Percentiles rank a stretch among this genome's conserved stretches.
Evolutionary conservation across 2,113 vertebrate genomes (phyloP).

Genomic region (Notiomystis cincta): DNA sequence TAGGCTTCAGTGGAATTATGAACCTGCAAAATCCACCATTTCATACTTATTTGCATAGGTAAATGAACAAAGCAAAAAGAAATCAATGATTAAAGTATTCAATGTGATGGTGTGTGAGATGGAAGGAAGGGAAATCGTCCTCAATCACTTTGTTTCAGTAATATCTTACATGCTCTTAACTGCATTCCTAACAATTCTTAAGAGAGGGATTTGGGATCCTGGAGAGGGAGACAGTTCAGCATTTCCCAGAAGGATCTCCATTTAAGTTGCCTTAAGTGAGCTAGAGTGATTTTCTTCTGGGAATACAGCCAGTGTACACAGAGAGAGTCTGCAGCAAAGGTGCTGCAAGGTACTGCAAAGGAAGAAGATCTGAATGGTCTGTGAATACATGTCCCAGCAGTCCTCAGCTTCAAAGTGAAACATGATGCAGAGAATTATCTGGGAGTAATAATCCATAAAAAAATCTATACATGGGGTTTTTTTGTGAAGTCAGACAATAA

Average conservation of each 20-base stretch:
- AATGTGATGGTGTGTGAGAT: neutral
- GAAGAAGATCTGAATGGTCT: neutral
- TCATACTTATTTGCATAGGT: neutral
- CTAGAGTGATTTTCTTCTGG: neutral
- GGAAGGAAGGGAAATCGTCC: neutral
- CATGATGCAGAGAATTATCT: neutral
- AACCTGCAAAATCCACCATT: neutral
- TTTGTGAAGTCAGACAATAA: neutral
- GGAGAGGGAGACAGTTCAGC: neutral
- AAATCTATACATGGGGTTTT: neutral
- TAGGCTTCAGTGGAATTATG: neutral
- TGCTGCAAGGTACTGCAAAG: neutral
- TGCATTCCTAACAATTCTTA: neutral
- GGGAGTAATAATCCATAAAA: neutral
- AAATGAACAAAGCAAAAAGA: neutral
- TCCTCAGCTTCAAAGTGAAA: neutral
- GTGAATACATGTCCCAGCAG: neutral
- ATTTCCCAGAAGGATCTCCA: neutral
- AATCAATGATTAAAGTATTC: neutral
- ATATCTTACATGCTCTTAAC: neutral
- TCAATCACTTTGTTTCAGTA: neutral
- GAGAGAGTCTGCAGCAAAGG: neutral
- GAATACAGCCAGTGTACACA: neutral
- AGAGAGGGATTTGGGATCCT: neutral
- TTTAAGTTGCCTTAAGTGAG: constrained; percentile 9